A percentile compares a stretch with the other conserved stretches of the same genome.
phyloP scores from a whole-genome alignment of 1,140 invertebrate genomes.

The Drosophila kepulauana region DNA sequence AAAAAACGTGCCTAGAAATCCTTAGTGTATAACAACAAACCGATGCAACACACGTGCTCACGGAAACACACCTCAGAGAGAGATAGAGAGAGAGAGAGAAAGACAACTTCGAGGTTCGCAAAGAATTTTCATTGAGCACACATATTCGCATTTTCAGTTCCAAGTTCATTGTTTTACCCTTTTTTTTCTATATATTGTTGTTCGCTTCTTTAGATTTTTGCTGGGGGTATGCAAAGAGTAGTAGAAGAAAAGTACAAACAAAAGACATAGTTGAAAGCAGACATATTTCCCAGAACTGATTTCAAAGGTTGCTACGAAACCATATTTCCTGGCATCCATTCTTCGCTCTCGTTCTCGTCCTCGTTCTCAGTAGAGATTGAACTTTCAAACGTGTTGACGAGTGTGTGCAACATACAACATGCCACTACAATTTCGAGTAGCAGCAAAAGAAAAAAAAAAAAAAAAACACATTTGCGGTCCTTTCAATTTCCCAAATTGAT shows the following conservation, averaged over 20 bases:
- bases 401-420: neutral
- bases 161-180: neutral
- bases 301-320: slow-evolving; percentile 18
- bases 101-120: neutral
- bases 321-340: slow-evolving; percentile 2
- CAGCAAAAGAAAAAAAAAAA: neutral
- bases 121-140: neutral
- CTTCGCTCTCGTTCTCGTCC: too few species aligned
- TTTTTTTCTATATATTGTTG: neutral
- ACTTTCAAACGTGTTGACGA: neutral
- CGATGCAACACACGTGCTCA: neutral
- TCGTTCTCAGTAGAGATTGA: neutral
- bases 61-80: neutral
- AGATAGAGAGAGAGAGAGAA: neutral
- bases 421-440: neutral
- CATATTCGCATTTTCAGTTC: neutral
- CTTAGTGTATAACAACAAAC: neutral
- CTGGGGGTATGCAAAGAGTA: neutral
- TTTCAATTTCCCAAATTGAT: slow-evolving; percentile 16
- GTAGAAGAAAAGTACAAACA: neutral
- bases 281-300: slow-evolving; percentile 9
- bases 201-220: neutral
- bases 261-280: slow-evolving; percentile 10
- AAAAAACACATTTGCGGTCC: slow-evolving; percentile 7
- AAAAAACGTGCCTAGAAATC: neutral